Evolutionary conservation across 2,888 invertebrate genomes (phyloP).

Genomic region (Hemistola chrysoprasaria): DNA sequence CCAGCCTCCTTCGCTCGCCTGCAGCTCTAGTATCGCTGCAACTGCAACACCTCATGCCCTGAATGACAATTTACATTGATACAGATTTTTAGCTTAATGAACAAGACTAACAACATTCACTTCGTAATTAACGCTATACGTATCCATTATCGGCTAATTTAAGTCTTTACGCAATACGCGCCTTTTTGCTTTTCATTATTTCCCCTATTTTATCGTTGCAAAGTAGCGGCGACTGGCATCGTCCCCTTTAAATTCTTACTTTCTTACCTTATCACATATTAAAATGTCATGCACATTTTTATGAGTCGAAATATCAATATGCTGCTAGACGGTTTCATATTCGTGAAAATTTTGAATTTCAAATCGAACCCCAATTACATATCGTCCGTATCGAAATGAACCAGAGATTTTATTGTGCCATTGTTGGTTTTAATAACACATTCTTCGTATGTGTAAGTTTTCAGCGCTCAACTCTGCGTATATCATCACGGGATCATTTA

Average conservation of each 20-base stretch:
- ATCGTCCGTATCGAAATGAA: conserved; percentile 33
- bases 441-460: conserved; percentile 49
- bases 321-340: conserved; percentile 24
- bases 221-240: conserved; percentile 9
- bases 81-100: conserved; percentile 65
- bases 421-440: conserved; percentile 52
- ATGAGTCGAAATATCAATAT: conserved; percentile 24
- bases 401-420: conserved; percentile 41
- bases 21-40: conserved; percentile 34
- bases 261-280: conserved; percentile 14
- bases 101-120: conserved; percentile 69
- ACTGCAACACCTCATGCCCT: conserved; percentile 39
- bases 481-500: conserved; percentile 61
- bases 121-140: conserved; percentile 56
- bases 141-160: conserved; percentile 57
- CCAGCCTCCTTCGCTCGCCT: conserved; percentile 21
- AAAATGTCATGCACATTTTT: conserved; percentile 23
- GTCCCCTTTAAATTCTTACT: conserved; percentile 18
- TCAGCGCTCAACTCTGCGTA: conserved; percentile 48
- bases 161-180: conserved; percentile 37
- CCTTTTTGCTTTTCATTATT: conserved; percentile 29
- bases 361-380: conserved; percentile 28
- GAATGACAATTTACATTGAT: conserved; percentile 60
- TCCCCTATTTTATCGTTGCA: conserved; percentile 21
- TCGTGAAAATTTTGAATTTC: conserved; percentile 31